Base-by-base conservation (phyloP, 2,888 invertebrate genomes). In the Aleiodes testaceus region DNA sequence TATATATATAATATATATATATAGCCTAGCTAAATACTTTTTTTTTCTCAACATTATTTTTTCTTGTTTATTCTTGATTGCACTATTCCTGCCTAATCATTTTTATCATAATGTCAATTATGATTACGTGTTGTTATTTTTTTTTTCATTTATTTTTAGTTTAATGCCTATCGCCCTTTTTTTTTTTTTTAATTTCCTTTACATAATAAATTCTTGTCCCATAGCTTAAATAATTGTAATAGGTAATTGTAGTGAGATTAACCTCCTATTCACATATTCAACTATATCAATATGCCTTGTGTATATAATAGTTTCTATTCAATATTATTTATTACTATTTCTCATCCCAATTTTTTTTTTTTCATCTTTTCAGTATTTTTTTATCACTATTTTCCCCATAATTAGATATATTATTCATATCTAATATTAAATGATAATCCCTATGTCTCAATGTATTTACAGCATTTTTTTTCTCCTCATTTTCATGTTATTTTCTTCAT, bases 211-310 rank as follows among this genome's bases (percentile, higher is more conserved):
- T 82, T 80, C 70, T 78, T 79, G 75, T 77, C 78, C 79, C 50
- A 70, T 81, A 83, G 69, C 77, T 78, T 82, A 82, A 73, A 83
- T 81, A 79, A 75, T 82, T 79, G 79, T 81, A 36, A 80, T 79
- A 79, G 77, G 80, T 82, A 79, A 82, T 81, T 77, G 76, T 76
- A 78, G 81, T 81, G 83, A 80, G 77, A 82, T 83, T 83, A 82
- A 82, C 78, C 75, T 81, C 82, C 82, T 84, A 85, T 85, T 84
- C 82, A 84, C 85, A 85, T 83, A 82, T 80, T 82, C 80, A 82
- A 84, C 84, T 86, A 84, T 84, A 77, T 81, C 79, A 81, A 84
- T 84, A 84, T 68, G 68, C 68, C 80, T 79, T 78, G 82, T 85
- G 84, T 85, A 85, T 83, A 82, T 84, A 82, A 84, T 85, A 81